A percentile compares a stretch with the other conserved stretches of the same genome.
Evolutionary conservation across 1,140 invertebrate genomes (phyloP).

Genomic region (Protaetia brevitarsis): DNA sequence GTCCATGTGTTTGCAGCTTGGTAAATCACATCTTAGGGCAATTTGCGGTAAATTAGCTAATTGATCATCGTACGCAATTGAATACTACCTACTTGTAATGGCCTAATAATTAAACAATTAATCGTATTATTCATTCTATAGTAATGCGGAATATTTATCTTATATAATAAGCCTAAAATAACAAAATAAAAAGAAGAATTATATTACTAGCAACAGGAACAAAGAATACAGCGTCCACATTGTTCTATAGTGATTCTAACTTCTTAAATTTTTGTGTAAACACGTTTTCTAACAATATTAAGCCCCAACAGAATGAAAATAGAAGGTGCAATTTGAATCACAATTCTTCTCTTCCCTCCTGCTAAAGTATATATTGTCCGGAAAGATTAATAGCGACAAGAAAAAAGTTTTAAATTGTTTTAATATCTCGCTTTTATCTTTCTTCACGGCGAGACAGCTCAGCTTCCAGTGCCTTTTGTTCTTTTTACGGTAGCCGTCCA

Average conservation of each 20-base stretch:
- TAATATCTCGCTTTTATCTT: slow-evolving; percentile 20
- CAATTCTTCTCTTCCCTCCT: not conserved
- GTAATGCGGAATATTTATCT: too few species aligned
- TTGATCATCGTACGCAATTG: not conserved
- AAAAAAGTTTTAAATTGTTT: slow-evolving; percentile 20
- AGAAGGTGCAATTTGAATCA: not conserved
- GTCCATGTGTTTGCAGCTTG: not conserved
- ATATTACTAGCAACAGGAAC: too few species aligned
- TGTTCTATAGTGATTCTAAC: too few species aligned
- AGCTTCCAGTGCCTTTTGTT: slow-evolving; percentile 15
- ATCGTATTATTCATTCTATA: not conserved
- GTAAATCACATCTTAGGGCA: not conserved
- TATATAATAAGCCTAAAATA: too few species aligned
- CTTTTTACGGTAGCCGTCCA: slow-evolving; percentile 13
- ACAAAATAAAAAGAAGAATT: too few species aligned
- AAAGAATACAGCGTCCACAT: too few species aligned
- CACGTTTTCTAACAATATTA: not conserved
- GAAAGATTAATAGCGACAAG: slow-evolving; percentile 17
- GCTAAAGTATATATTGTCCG: slow-evolving; percentile 8
- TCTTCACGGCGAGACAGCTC: slow-evolving; percentile 14
- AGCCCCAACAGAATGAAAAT: not conserved
- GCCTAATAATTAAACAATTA: not conserved
- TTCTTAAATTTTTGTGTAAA: too few species aligned
- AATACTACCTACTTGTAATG: not conserved
- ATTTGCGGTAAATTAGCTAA: not conserved